A percentile compares a stretch with the other conserved stretches of the same genome.
Conservation (phyloP, 1,140 invertebrate genomes). For the Pogonognathellus flavescens region DNA sequence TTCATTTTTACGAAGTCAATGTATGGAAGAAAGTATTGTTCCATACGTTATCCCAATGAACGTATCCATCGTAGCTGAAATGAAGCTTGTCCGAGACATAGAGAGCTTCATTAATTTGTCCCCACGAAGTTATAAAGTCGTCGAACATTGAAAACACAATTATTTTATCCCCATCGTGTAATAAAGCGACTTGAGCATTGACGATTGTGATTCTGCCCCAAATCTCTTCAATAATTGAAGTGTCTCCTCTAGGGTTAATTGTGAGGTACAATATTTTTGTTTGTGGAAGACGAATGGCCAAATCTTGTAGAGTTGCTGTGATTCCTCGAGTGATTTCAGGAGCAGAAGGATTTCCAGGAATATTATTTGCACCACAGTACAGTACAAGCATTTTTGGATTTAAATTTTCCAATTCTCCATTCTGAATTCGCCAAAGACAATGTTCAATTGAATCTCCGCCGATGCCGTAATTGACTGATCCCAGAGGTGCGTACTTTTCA, state of each 20-base stretch:
- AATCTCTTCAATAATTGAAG: neutral
- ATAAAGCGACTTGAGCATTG: neutral
- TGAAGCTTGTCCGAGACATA: conserved; percentile 11
- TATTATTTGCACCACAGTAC: conserved; percentile 54
- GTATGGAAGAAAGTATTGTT: conserved; percentile 38
- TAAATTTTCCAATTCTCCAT: conserved; percentile 74
- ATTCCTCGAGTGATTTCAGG: neutral
- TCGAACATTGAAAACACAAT: conserved; percentile 32
- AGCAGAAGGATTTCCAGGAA: neutral
- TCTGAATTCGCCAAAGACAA: conserved; percentile 73
- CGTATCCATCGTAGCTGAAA: conserved; percentile 28
- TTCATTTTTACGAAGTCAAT: no score
- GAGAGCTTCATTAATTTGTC: neutral
- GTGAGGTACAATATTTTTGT: conserved; percentile 24
- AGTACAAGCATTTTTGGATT: conserved; percentile 70
- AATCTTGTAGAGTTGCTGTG: neutral
- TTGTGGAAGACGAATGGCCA: neutral
- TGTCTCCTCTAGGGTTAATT: neutral
- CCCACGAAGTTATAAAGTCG: conserved; percentile 8
- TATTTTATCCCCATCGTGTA: neutral
- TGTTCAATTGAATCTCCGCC: no score
- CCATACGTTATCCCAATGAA: conserved; percentile 1
- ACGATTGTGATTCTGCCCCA: neutral
- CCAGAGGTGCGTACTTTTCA: conserved; percentile 49
- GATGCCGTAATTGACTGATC: no score